Percentiles rank a stretch among this genome's conserved stretches.
phyloP scores from a whole-genome alignment of 2,113 vertebrate species.

The Scomber colias region DNA sequence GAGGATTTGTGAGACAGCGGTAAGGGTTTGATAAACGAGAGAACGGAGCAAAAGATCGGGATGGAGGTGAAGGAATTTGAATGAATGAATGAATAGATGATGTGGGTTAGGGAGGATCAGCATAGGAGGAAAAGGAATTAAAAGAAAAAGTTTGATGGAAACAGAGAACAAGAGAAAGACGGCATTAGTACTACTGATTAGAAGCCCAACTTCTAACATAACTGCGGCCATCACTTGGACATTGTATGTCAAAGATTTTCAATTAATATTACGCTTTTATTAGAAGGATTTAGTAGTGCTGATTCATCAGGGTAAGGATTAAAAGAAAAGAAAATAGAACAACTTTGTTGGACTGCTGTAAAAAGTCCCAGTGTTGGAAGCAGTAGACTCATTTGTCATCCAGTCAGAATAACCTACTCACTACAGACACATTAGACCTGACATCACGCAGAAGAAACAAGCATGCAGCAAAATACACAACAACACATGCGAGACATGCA shows the following conservation, averaged over 20 bases:
- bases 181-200: slow-evolving; percentile 84
- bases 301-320: background rate
- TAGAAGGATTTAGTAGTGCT: background rate
- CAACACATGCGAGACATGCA: slow-evolving; percentile 39
- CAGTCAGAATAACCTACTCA: slow-evolving; percentile 11
- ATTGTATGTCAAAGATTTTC: background rate
- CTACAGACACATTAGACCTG: slow-evolving; percentile 33
- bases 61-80: slow-evolving; percentile 28
- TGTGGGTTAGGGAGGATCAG: slow-evolving; percentile 27
- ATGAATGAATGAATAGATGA: slow-evolving; percentile 22
- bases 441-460: slow-evolving; percentile 46
- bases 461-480: background rate
- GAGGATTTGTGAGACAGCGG: slow-evolving; percentile 24
- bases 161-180: slow-evolving; percentile 78
- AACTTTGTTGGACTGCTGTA: background rate
- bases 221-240: slow-evolving; percentile 77
- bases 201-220: slow-evolving; percentile 29
- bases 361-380: slow-evolving; percentile 66
- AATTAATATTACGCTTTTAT: background rate
- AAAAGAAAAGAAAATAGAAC: background rate
- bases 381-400: slow-evolving; percentile 26
- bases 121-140: slow-evolving; percentile 32
- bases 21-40: slow-evolving; percentile 29
- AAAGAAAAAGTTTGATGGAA: slow-evolving; percentile 77
- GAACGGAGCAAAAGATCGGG: background rate